These are phyloP conservation scores for Oreochromis aureus DNA, from an alignment of 2,113 vertebrate genomes.

Conservation along the genomic window DNA sequence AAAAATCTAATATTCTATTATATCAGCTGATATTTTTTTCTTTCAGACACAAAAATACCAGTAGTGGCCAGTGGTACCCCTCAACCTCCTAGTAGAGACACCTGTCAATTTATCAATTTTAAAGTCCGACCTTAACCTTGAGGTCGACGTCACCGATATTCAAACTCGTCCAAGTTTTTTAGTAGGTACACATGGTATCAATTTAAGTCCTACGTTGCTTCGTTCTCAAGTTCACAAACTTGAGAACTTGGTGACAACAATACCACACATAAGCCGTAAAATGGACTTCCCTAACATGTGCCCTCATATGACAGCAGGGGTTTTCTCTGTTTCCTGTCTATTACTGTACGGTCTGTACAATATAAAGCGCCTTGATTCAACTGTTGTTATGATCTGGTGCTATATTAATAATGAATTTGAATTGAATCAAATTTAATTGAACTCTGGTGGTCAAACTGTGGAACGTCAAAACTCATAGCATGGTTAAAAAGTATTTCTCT, in stretches of 20 bases:
- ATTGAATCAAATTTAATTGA: background rate
- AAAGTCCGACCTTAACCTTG: background rate
- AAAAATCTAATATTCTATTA: background rate
- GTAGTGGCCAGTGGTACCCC: background rate
- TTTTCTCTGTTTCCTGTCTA: background rate
- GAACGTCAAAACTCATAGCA: background rate
- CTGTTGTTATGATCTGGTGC: background rate
- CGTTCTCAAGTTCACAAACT: background rate
- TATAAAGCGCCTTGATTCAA: background rate
- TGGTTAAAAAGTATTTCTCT: background rate
- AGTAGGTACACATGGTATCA: background rate
- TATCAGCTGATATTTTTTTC: background rate
- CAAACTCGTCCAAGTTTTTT: background rate
- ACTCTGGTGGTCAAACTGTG: background rate
- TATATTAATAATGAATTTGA: background rate
- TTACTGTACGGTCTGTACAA: background rate
- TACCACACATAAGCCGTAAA: background rate
- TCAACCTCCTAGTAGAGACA: background rate
- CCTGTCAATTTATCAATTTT: background rate
- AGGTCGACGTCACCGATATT: background rate
- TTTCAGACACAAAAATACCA: background rate
- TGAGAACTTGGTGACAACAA: background rate
- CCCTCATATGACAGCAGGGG: rapidly evolving
- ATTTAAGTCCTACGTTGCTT: background rate
- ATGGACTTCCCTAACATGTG: background rate